These are phyloP conservation scores for Noctilio leporinus DNA, from an alignment of 2,113 vertebrate species.

Conservation along the genomic window DNA sequence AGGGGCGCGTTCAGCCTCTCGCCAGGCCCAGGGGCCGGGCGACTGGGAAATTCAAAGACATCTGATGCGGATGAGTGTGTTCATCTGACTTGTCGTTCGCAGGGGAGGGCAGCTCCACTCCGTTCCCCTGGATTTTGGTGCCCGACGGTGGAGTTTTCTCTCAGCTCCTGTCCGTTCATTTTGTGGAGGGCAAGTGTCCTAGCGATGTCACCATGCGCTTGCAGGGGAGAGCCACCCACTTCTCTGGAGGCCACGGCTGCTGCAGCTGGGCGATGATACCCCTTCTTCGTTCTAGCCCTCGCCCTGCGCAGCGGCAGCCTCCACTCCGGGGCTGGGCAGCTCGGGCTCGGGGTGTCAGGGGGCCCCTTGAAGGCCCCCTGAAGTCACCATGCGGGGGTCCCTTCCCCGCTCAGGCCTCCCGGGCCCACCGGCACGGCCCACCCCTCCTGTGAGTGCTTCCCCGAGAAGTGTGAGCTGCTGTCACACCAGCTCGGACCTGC, in stretches of 20 bases:
- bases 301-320: rapidly evolving
- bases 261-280: no score
- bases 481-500: no score
- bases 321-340: neutral
- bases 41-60: neutral
- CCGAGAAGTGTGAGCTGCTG: rapidly evolving
- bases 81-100: neutral
- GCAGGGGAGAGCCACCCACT: rapidly evolving
- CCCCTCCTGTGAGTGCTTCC: neutral
- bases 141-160: neutral
- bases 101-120: neutral
- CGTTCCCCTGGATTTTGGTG: neutral
- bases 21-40: neutral
- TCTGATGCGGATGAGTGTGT: neutral
- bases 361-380: neutral
- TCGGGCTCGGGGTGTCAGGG: neutral
- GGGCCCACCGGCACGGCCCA: neutral
- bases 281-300: neutral
- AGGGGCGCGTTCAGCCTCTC: no score
- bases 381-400: neutral
- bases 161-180: neutral
- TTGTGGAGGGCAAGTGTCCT: neutral
- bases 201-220: rapidly evolving
- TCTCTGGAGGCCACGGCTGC: no score
- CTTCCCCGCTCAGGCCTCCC: neutral